Evolutionary conservation across 2,888 invertebrate genomes (phyloP), one percentile per base, ranked within the genome.

Genomic region (Apotomis turbidana): DNA sequence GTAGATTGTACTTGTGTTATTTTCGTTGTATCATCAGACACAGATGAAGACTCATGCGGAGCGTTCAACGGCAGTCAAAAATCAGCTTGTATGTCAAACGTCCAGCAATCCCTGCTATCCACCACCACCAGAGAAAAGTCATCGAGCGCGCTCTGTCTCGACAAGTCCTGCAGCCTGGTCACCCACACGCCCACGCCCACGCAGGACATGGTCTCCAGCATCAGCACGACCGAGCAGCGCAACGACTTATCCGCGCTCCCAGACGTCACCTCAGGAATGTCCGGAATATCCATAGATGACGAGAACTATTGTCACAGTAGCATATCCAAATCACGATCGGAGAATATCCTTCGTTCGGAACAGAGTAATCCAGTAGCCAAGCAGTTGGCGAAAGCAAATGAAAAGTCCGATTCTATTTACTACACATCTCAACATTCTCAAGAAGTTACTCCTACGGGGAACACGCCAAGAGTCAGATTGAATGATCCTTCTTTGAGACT

Each of bases 171-270:
- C 75, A 89, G 91, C 74, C 78, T 91, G 76, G 86, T 91, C 80
- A 94, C 93, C 38, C 93, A 93, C 79, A 93, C 94, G 0, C 93
- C 93, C 0, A 94, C 94, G 0, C 93, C 94, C 4, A 93, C 94
- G 0, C 94, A 93, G 74, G 94, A 93, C 81, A 93, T 93, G 93
- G 94, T 94, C 38, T 94, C 94, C 1, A 93, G 93, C 70, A 89
- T 94, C 41, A 93, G 93, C 76, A 93, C 92, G 0, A 93, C 93
- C 0, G 93, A 94, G 76, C 93, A 93, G 75, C 82, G 91, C 36
- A 91, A 93, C 79, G 94, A 94, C 78, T 78, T 82, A 38, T 93
- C 94, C 5, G 90, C 92, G 0, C 76, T 93, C 1, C 93, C 94
- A 0, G 93, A 93, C 75, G 81, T 93, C 60, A 91, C 90, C 0